Evolutionary conservation across 2,888 invertebrate genomes (phyloP), one percentile per base, ranked within the genome.

Genomic region (Epinotia ramella): DNA sequence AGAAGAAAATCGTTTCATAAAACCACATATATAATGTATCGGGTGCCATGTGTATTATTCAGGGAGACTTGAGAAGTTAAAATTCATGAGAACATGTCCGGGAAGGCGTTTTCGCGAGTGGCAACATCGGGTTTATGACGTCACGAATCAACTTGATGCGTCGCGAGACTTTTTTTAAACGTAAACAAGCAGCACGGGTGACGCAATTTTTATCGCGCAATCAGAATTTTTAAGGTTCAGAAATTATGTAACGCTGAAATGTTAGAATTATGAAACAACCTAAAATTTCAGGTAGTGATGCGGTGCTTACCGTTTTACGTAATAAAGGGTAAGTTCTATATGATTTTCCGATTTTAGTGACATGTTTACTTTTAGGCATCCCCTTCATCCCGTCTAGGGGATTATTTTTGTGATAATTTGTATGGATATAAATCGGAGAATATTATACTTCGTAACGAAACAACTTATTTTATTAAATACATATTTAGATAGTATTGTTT

Each of bases 61-160:
- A 90, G 84, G 86, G 84, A 84, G 79, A 81, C 78, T 68, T 59
- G 60, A 59, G 73, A 82, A 84, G 88, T 92, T 91, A 90, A 92
- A 90, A 92, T 92, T 92, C 92, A 92, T 89, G 91, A 91, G 88
- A 79, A 83, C 81, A 84, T 84, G 84, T 83, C 83, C 83, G 60
- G 83, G 82, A 84, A 83, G 84, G 82, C 83, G 87, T 87, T 90
- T 86, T 86, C 83, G 81, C 79, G 81, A 78, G 78, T 84, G 85
- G 87, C 84, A 87, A 85, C 87, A 87, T 78, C 83, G 83, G 83
- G 82, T 87, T 90, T 90, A 91, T 89, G 89, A 88, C 86, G 84
- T 91, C 91, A 92, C 91, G 91, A 91, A 84, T 86, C 82, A 87
- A 84, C 82, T 86, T 90, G 89, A 90, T 81, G 82, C 70, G 63